These are phyloP conservation scores for Polylopha cassiicola DNA, from an alignment of 2,888 invertebrate genomes.

Conservation along the genomic window DNA sequence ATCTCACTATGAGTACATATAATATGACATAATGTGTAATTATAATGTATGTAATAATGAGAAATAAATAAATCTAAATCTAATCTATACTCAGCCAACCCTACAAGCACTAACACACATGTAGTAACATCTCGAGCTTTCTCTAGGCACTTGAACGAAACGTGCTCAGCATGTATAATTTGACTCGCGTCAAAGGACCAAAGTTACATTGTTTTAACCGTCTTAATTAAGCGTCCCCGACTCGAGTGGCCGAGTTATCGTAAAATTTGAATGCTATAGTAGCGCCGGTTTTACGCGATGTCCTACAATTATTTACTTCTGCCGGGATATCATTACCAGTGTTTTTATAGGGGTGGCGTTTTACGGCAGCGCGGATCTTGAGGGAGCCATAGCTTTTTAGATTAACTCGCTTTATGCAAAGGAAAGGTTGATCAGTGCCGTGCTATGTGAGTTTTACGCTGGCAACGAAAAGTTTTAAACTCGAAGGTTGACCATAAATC, in stretches of 20 bases:
- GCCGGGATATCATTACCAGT: conserved; percentile 52
- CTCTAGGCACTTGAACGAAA: conserved; percentile 25
- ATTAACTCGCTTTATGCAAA: conserved; percentile 14
- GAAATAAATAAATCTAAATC: not conserved
- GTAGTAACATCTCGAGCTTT: conserved; percentile 26
- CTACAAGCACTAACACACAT: conserved; percentile 5
- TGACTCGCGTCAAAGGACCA: conserved; percentile 34
- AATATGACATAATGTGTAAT: no score
- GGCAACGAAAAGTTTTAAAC: not conserved
- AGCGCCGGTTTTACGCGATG: conserved; percentile 40
- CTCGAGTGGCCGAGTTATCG: conserved; percentile 37
- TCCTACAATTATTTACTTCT: conserved; percentile 54
- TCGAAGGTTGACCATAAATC: not conserved
- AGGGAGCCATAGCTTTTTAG: conserved; percentile 27
- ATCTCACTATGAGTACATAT: no score
- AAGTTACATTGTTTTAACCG: conserved; percentile 36
- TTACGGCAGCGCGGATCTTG: conserved; percentile 42
- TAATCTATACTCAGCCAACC: conserved; percentile 1
- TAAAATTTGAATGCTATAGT: conserved; percentile 38
- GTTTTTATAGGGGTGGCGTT: conserved; percentile 54
- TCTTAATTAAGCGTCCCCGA: conserved; percentile 48
- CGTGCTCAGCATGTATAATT: conserved; percentile 37
- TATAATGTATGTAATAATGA: no score
- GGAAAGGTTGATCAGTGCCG: conserved; percentile 7
- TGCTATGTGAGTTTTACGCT: conserved; percentile 1